A percentile compares a stretch with the other conserved stretches of the same genome.
These are phyloP conservation scores for Tanytarsus gracilentus DNA, from an alignment of 2,888 invertebrate species.

Conservation along the genomic window DNA sequence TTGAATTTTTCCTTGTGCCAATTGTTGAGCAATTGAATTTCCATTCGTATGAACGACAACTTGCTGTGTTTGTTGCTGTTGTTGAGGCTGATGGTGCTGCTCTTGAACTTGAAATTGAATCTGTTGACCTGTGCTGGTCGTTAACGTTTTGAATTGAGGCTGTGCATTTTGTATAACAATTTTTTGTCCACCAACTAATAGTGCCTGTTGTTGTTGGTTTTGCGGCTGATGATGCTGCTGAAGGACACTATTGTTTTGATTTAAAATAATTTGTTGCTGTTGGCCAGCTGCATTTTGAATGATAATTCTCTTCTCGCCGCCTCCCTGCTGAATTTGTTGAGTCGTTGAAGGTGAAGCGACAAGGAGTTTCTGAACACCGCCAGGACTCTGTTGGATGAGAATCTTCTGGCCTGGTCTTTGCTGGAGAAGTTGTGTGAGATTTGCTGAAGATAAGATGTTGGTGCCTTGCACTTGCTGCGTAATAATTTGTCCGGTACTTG, in stretches of 20 bases:
- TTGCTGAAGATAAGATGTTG: conserved; percentile 33
- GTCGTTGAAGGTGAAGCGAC: conserved; percentile 36
- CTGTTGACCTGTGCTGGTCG: conserved; percentile 30
- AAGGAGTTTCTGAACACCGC: conserved; percentile 41
- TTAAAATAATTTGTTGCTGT: conserved; percentile 35
- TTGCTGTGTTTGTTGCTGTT: conserved; percentile 35
- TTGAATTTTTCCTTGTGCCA: conserved; percentile 74
- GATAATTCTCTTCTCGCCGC: conserved; percentile 22
- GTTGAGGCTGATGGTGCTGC: conserved; percentile 38
- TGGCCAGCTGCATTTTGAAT: conserved; percentile 26
- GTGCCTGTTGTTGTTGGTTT: conserved; percentile 43
- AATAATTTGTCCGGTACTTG: conserved; percentile 27
- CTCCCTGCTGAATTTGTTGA: too few species aligned
- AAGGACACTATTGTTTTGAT: conserved; percentile 39
- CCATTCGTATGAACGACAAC: conserved; percentile 69
- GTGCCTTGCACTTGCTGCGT: not conserved
- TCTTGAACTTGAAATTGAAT: conserved; percentile 33
- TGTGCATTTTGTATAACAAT: conserved; percentile 37
- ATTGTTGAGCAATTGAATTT: conserved; percentile 59
- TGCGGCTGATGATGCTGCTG: conserved; percentile 36
- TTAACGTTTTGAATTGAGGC: conserved; percentile 4
- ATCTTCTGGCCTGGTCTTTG: conserved; percentile 38
- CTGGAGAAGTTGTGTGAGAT: conserved; percentile 40
- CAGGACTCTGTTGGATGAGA: conserved; percentile 36
- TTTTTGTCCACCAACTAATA: conserved; percentile 41